Base-by-base conservation (phyloP, 2,797 vertebrate genomes). In the Sebastes minor region DNA sequence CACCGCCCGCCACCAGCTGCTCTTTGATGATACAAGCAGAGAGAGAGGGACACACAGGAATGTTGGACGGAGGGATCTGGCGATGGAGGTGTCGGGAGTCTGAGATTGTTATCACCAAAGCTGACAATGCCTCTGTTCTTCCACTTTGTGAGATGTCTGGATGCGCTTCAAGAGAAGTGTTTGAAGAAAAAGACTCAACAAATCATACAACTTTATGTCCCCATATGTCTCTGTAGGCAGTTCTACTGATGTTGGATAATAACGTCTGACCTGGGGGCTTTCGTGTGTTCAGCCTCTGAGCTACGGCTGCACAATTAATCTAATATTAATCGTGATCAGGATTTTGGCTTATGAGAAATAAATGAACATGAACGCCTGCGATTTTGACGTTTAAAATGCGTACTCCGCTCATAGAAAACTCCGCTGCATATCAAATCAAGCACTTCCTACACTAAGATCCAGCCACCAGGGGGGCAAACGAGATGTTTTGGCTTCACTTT, bases 21-120 rank as follows among this genome's bases (percentile, higher is more conserved):
- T 84, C 89, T 86, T 86, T 86, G 85, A 91, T 88, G 86, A 86
- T 89, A 87, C 84, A 78, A 83, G 81, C 75, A 81, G 80, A 87
- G 76, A 63, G 66, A 23, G 66, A 65, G 66, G 61, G 75, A 62
- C 88, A 78, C 67, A 78, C 64, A 73, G 42, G 72, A 33, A 80
- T 38, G 56, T 52, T 74, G 86, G 81, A 83, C 6, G 7, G 62
- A 83, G 70, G 55, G 70, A 83, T 81, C 80, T 71, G 76, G 83
- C 82, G 46, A 70, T n/a, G 80, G 78, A 70, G 71, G 77, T 75
- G 83, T 91, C 77, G 81, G 85, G 76, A 80, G 86, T 82, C 82
- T 86, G 72, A 86, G 88, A 85, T 86, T 69, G 78, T 84, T 89
- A 92, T 90, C 86, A 63, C 80, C 72, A 90, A 86, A 88, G 84